Conservation (phyloP, 2,797 vertebrate genomes). For the Percopsis omiscomaycus region DNA sequence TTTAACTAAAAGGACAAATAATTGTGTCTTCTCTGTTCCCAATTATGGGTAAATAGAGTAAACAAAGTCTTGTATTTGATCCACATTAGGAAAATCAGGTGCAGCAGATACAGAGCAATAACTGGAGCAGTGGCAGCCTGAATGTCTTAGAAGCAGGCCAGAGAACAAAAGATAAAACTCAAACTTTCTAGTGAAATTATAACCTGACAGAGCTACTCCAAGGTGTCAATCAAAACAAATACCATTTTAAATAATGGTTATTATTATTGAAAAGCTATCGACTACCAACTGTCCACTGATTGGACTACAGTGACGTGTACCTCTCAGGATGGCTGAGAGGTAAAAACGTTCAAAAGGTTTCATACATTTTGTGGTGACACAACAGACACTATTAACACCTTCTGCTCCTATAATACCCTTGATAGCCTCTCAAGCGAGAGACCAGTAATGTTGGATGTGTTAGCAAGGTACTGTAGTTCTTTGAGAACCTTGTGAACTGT, state of each 20-base stretch:
- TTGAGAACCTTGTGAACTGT: constrained; percentile 11
- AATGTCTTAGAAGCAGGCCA: neutral
- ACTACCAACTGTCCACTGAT: no score
- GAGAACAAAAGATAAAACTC: neutral
- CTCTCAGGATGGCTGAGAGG: neutral
- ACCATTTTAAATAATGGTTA: no score
- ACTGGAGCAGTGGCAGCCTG: neutral
- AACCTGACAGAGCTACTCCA: no score
- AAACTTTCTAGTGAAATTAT: no score
- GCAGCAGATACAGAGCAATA: neutral
- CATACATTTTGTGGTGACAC: neutral
- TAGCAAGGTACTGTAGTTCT: constrained; percentile 15
- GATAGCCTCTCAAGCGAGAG: constrained; percentile 36
- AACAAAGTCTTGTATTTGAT: no score
- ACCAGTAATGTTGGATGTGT: constrained; percentile 35
- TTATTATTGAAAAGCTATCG: no score
- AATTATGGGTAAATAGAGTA: no score
- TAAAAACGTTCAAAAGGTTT: neutral
- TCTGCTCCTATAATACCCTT: constrained; percentile 36
- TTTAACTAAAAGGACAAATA: constrained; percentile 9
- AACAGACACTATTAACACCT: constrained; percentile 27
- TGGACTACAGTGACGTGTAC: no score
- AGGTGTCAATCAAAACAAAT: no score
- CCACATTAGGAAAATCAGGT: neutral
- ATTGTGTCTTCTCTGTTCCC: neutral